Base-by-base conservation (phyloP, 1,140 invertebrate species). In the Stratiolaelaps scimitus region DNA sequence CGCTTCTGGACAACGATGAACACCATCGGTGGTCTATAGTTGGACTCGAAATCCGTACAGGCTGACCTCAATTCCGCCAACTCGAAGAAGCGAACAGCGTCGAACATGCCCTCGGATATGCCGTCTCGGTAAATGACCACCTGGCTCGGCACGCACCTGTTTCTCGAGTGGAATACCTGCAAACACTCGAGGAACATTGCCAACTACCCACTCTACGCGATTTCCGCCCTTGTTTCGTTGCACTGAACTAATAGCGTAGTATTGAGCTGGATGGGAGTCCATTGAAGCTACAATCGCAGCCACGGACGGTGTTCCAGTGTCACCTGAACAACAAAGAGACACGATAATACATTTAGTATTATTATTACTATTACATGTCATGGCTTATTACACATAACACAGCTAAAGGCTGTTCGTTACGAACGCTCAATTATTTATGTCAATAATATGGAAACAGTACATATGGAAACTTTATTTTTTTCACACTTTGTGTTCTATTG, bases 1-100 rank as follows among this genome's bases (percentile, higher is more conserved):
- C 89, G 80, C 75, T 93, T 94, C 71, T 93, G 89, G 0, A 94
- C 90, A 6, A 93, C 84, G 1, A 93, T 72, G 71, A 90, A 90
- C 28, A 87, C 85, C 26, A 93, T 82, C 26, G 74, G 72, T 0
- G 89, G 87, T 2, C 88, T 17, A 69, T 81, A 82, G 2, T 75
- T 73, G 0, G 65, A 48, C 23, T 76, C 72, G 2, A 84, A 66
- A 56, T 65, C 69, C 45, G 69, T 72, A 70, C 86, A 88, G 0
- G 87, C 88, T 10, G 71, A 71, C 70, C 81, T 78, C 26, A 91
- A 83, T 0, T 83, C 84, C 2, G 71, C 70, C 47, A 89, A 72
- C 74, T 90, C 87, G 46, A 72, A 69, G 29, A 78, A 70, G 4
- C 81, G 69, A 2, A 83, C 77, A 73, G 83, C 77, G 0, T 78